Evolutionary conservation across 2,888 invertebrate species (phyloP), one percentile per base, ranked within the genome.

Genomic region (Lasioglossum villosulum): DNA sequence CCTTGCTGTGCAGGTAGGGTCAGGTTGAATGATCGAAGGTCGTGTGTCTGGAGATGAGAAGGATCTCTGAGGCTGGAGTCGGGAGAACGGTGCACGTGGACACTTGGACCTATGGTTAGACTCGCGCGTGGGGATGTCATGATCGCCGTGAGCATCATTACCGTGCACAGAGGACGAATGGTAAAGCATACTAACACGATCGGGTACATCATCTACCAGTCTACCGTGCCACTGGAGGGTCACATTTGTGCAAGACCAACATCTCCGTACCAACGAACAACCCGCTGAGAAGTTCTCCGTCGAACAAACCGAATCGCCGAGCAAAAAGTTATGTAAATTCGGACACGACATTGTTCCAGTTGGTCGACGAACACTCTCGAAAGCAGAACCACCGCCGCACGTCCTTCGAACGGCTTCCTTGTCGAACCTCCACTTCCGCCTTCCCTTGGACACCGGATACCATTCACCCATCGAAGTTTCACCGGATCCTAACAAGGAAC

Each of bases 1-100:
- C 96, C 97, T 97, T 95, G 97, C 96, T 95, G 95, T 95, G 94
- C 94, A 94, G 94, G 95, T 94, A 95, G 94, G 93, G 94, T 95
- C 93, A 94, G 94, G 94, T 94, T 95, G 93, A 95, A 94, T 94
- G 94, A 94, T 93, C 90, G 93, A 93, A 94, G 95, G 94, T 95
- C 93, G 94, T 90, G 94, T 93, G 94, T 94, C 94, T 94, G 94
- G 94, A 90, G 93, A 93, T 87, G 93, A 94, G 93, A 95, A 94
- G 93, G 93, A 94, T 91, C 94, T 91, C 92, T 94, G 93, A 92
- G 94, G 92, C 90, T 94, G 94, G 93, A 94, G 91, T 34, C 78
- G 86, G 88, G 80, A 79, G 37, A 83, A 81, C 77, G 89, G 86
- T 84, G 82, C 76, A 80, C 87, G 83, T 78, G 89, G 80, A 86